phyloP scores from a whole-genome alignment of 2,888 invertebrate species.

The Polymixis lichenea region DNA sequence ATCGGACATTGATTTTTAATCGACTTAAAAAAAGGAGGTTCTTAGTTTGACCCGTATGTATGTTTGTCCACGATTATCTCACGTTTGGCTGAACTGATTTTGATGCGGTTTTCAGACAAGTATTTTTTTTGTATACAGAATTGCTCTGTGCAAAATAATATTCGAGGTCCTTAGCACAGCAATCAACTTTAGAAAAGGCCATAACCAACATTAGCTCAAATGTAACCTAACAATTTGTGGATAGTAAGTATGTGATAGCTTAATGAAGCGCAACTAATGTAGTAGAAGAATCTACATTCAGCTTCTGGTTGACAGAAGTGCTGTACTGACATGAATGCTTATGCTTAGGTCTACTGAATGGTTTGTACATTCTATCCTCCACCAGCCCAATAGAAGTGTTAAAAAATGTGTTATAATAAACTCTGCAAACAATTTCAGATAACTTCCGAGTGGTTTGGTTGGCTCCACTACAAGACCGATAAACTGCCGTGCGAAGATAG shows the following conservation, averaged over 20 bases:
- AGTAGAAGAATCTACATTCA: neutral
- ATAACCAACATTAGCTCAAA: neutral
- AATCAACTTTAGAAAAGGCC: neutral
- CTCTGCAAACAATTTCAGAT: conserved; percentile 88
- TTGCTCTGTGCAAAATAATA: neutral
- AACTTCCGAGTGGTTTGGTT: conserved; percentile 98
- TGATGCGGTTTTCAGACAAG: no score
- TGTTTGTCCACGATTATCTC: no score
- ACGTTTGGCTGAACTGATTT: no score
- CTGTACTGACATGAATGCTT: neutral
- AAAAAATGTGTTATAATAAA: neutral
- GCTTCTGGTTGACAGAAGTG: neutral
- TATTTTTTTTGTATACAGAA: no score
- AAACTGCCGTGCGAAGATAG: conserved; percentile 77
- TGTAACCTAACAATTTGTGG: neutral
- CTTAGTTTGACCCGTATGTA: no score
- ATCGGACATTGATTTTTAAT: neutral
- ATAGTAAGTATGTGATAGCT: neutral
- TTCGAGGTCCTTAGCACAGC: neutral
- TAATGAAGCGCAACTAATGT: neutral
- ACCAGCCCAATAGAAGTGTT: no score
- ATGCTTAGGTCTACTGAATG: neutral
- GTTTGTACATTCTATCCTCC: no score
- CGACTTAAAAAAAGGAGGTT: no score
- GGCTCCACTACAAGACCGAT: conserved; percentile 97